Evolutionary conservation across 2,797 vertebrate genomes (phyloP).

Genomic region (Cygnus olor): DNA sequence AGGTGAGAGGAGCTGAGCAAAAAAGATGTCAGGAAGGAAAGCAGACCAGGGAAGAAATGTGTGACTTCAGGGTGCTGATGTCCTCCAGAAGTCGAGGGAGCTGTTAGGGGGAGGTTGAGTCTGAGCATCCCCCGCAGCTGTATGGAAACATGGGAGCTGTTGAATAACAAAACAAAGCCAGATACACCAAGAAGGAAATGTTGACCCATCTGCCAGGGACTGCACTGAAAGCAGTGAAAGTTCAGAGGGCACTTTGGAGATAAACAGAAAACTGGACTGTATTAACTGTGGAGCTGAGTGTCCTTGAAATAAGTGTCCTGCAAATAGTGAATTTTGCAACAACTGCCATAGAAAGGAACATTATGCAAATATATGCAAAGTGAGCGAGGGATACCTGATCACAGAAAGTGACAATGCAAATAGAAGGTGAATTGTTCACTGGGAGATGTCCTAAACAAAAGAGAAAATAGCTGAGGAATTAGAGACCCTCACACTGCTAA

Average conservation of each 20-base stretch:
- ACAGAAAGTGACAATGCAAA: not conserved
- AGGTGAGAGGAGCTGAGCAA: not conserved
- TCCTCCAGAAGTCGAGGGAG: not conserved
- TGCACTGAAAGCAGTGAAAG: not conserved
- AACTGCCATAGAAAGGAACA: not conserved
- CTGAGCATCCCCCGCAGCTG: not conserved
- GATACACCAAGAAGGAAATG: not conserved
- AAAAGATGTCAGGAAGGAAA: not conserved
- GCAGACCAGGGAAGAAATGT: not conserved
- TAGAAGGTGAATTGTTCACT: not conserved
- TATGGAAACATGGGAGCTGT: not conserved
- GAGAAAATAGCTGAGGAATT: not conserved
- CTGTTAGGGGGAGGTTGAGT: not conserved
- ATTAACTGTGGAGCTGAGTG: not conserved
- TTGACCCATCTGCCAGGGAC: fast-evolving
- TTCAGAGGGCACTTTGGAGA: not conserved
- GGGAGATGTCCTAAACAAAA: not conserved
- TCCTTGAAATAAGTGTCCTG: not conserved
- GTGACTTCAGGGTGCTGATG: not conserved
- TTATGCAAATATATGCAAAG: not conserved
- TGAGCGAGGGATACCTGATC: not conserved
- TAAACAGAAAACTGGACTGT: not conserved
- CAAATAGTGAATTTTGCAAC: not conserved
- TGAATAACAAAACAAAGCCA: not conserved
- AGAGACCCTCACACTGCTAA: not conserved